phyloP scores from a whole-genome alignment of 2,113 vertebrate species.

The Alosa alosa region DNA sequence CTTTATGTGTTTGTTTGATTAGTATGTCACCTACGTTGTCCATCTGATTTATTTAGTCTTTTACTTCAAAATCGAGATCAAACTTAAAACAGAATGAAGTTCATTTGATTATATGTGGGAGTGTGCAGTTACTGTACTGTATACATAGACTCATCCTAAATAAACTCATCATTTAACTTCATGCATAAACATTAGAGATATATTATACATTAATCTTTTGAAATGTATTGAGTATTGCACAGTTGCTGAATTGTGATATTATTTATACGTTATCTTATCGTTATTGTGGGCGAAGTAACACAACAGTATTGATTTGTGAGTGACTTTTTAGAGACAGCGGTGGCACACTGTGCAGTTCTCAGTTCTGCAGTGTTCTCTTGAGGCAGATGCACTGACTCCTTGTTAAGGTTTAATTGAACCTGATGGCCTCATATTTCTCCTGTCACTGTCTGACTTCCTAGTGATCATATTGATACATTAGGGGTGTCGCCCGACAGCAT shows the following conservation, averaged over 20 bases:
- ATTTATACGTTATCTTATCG: too few species aligned
- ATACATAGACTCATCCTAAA: not conserved
- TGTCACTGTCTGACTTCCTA: not conserved
- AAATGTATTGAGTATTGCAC: too few species aligned
- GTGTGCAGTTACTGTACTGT: not conserved
- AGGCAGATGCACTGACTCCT: not conserved
- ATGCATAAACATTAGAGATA: too few species aligned
- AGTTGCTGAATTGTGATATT: too few species aligned
- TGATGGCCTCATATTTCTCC: not conserved
- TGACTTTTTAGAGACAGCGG: too few species aligned
- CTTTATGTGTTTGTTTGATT: conserved; percentile 43
- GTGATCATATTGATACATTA: not conserved
- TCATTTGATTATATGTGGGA: not conserved
- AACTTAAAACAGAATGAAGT: conserved; percentile 63
- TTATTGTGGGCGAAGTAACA: too few species aligned
- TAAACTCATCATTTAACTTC: too few species aligned
- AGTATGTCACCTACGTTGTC: conserved; percentile 49
- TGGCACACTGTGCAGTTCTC: not conserved
- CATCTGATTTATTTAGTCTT: conserved; percentile 72
- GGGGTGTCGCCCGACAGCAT: not conserved
- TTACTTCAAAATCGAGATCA: conserved; percentile 41
- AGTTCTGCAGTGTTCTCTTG: not conserved
- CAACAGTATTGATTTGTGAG: too few species aligned
- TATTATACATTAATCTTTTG: too few species aligned
- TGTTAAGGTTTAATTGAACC: not conserved